Evolutionary conservation across 2,113 vertebrate genomes (phyloP).

Genomic region (Tyrannus savana): DNA sequence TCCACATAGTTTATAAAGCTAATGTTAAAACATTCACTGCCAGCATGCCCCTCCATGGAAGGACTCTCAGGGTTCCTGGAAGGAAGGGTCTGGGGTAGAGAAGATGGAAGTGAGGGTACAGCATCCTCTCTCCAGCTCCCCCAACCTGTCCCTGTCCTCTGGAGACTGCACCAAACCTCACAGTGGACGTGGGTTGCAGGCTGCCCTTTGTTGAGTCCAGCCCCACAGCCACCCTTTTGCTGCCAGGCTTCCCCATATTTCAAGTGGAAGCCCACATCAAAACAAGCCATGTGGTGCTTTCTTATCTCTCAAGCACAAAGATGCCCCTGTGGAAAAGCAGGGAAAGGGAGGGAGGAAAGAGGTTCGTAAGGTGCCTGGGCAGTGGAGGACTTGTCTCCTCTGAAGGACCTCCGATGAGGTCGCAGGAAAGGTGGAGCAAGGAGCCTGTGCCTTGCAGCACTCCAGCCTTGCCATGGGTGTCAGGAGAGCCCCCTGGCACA

Average conservation of each 20-base stretch:
- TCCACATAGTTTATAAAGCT: neutral
- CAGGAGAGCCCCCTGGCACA: neutral
- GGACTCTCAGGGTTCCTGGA: neutral
- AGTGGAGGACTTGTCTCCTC: neutral
- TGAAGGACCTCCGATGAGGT: neutral
- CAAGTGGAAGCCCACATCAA: neutral
- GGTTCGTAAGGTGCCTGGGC: neutral
- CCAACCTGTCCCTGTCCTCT: neutral
- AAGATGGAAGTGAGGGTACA: neutral
- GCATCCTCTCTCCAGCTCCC: neutral
- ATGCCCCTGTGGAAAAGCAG: neutral
- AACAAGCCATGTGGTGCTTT: fast-evolving
- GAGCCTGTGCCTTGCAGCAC: neutral
- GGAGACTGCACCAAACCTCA: neutral
- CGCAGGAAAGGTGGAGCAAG: neutral
- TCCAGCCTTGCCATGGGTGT: neutral
- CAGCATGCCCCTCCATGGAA: fast-evolving
- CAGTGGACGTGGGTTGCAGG: neutral
- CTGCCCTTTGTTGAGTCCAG: neutral
- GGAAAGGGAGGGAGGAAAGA: neutral
- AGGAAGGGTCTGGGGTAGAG: neutral
- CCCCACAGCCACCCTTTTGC: neutral
- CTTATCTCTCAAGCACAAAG: neutral
- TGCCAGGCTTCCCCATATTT: neutral
- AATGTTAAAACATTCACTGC: neutral